Conservation (phyloP, 1,140 invertebrate genomes). For the Heliconius melpomene region DNA sequence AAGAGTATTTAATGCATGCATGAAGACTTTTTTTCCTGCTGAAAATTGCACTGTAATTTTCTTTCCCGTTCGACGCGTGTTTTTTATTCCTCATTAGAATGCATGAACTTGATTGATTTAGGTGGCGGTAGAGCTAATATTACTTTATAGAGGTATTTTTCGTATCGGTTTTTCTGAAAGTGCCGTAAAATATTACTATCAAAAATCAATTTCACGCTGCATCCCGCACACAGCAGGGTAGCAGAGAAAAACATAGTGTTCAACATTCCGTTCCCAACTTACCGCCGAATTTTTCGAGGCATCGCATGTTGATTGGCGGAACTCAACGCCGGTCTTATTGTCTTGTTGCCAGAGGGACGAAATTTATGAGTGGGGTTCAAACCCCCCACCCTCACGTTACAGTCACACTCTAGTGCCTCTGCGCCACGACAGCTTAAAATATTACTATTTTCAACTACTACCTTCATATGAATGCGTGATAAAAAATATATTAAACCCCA, state of each 20-base stretch:
- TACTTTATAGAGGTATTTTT: conserved; percentile 26
- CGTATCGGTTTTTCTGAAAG: neutral
- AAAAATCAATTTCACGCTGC: no score
- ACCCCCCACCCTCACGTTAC: no score
- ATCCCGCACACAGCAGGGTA: no score
- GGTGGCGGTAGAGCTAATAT: conserved; percentile 32
- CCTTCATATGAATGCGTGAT: neutral
- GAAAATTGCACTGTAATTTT: conserved; percentile 38
- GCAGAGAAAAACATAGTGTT: no score
- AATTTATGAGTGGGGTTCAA: no score
- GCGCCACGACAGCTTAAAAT: neutral
- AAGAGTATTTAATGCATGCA: conserved; percentile 32
- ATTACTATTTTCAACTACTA: neutral
- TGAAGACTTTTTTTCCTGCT: conserved; percentile 14
- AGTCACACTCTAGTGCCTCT: no score
- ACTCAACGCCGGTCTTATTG: no score
- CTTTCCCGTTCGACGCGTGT: conserved; percentile 30
- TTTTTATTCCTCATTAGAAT: conserved; percentile 38
- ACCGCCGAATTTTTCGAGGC: no score
- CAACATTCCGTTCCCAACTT: no score
- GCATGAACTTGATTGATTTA: conserved; percentile 42
- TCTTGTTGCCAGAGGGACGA: no score
- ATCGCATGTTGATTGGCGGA: no score
- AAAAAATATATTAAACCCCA: neutral
- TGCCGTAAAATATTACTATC: neutral